Evolutionary conservation across 2,113 vertebrate genomes (phyloP).

Genomic region (Oenanthe oenanthe): DNA sequence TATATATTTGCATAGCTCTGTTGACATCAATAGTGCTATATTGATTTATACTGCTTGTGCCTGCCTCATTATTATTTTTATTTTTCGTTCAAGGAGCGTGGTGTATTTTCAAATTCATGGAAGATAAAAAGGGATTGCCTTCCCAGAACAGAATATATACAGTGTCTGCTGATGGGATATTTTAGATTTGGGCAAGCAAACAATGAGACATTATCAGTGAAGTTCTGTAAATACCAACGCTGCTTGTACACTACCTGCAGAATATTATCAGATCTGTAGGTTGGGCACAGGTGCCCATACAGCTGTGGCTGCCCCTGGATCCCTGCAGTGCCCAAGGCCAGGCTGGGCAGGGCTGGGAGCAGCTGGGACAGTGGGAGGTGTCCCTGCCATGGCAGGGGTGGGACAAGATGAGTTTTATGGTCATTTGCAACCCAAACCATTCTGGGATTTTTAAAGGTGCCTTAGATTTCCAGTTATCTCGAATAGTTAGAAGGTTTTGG

Average conservation of each 20-base stretch:
- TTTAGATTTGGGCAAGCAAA: constrained; percentile 16
- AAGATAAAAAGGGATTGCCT: constrained; percentile 12
- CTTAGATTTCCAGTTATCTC: background rate
- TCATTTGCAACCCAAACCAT: background rate
- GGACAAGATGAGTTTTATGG: background rate
- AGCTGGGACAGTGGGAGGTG: background rate
- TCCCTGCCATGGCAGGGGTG: background rate
- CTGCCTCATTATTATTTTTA: constrained; percentile 34
- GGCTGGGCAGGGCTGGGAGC: rapidly evolving
- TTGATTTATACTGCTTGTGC: constrained; percentile 37
- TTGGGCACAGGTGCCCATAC: background rate
- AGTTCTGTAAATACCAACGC: background rate
- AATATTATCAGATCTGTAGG: background rate
- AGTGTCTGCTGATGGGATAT: background rate
- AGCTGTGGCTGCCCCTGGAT: background rate
- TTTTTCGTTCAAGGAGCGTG: background rate
- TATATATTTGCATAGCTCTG: constrained; percentile 50
- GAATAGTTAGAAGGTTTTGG: background rate
- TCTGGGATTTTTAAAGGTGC: background rate
- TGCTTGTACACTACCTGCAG: background rate
- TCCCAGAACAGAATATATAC: background rate
- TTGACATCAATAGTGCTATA: constrained; percentile 27
- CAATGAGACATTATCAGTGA: background rate
- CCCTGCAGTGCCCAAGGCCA: background rate
- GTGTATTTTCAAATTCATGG: background rate